Evolutionary conservation across 2,113 vertebrate genomes (phyloP), one percentile per base, ranked within the genome.

Genomic region (Gila orcuttii): DNA sequence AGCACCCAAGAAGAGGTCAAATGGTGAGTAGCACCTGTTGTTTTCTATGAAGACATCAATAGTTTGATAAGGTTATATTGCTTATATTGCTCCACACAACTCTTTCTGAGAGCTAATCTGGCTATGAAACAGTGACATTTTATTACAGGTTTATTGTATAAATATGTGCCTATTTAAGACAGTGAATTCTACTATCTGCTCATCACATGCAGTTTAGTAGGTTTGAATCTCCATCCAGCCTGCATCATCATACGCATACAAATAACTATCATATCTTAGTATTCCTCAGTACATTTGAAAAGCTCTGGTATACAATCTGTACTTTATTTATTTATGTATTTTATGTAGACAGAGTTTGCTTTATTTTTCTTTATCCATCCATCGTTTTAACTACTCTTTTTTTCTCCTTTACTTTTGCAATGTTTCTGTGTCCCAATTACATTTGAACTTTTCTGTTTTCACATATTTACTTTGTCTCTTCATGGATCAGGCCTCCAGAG

Each of bases 1-100:
- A 88, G 96, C 96, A 66, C 98, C 97, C 85, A 99, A 98, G 94
- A 99, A 99, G 95, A 0, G 97, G 96, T 95, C 96, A 28, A 96
- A 96, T 88, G 97, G 98, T 98, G 33, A 85, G 86, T 83, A 33
- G 1, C 23, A 62, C 15, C 23, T 77, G 25, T 31, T 77, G 2
- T 77, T 50, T 17, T 73, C 11, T 73, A 45, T 45, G 36, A n/a
- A 88, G 55, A 45, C 75, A 89, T 81, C 8, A 57, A 11, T 10
- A 11, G 1, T 6, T 78, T 52, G 11, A 33, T 21, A 47, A 52
- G 50, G 28, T 89, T 91, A 90, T 90, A 90, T 91, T 79, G 33
- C 10, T 59, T 39, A n/a, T n/a, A n/a, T n/a, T n/a, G n/a, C n/a
- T 23, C 7, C 55, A 25, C 19, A 23, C 4, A 52, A 52, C 19